A percentile compares a stretch with the other conserved stretches of the same genome.
Conservation (phyloP, 2,888 invertebrate species). For the Melanophora roralis region DNA sequence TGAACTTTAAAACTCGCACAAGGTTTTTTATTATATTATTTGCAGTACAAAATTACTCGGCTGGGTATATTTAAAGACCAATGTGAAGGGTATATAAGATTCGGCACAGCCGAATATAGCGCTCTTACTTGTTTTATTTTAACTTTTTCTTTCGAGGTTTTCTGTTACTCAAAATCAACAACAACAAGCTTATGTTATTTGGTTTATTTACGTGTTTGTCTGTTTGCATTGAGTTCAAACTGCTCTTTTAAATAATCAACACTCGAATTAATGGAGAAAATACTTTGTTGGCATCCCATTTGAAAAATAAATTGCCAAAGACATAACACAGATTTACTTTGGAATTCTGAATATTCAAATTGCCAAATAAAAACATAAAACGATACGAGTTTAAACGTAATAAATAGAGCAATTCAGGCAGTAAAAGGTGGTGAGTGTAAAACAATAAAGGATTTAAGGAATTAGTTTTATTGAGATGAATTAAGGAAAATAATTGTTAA, state of each 20-base stretch:
- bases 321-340: constrained; percentile 33
- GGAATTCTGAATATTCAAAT: constrained; percentile 50
- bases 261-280: constrained; percentile 34
- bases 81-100: no score
- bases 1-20: no score
- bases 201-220: not conserved
- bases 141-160: no score
- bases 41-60: no score
- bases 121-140: no score
- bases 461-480: constrained; percentile 23
- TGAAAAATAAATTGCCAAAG: constrained; percentile 24
- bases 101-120: no score
- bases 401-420: constrained; percentile 5
- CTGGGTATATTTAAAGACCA: no score
- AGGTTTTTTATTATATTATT: no score
- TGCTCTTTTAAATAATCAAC: constrained; percentile 52
- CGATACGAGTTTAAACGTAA: not conserved
- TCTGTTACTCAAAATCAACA: not conserved
- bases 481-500: not conserved
- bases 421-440: not conserved
- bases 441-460: constrained; percentile 16
- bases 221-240: constrained; percentile 1
- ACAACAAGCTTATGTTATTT: not conserved
- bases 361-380: not conserved
- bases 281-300: constrained; percentile 45